phyloP scores from a whole-genome alignment of 2,797 vertebrate genomes.

The Sebastes nivosus region DNA sequence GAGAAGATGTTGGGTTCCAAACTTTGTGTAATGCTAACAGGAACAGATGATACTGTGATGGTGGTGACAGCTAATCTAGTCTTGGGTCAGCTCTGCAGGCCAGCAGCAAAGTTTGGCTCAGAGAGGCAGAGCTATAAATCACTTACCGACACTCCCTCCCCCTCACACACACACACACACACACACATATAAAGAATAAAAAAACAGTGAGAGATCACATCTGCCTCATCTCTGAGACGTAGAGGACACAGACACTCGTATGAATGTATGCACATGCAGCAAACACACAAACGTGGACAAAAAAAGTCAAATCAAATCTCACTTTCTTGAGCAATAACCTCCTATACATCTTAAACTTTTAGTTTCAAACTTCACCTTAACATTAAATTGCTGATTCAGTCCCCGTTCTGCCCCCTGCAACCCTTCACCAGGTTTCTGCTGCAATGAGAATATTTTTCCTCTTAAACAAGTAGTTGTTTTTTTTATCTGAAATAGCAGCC shows the following conservation, averaged over 20 bases:
- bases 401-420: constrained; percentile 1
- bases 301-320: neutral
- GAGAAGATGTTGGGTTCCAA: constrained; percentile 37
- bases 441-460: constrained; percentile 15
- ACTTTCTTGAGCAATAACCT: neutral
- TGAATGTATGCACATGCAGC: constrained; percentile 22
- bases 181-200: neutral
- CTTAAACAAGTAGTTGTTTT: constrained; percentile 4
- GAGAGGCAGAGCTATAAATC: constrained; percentile 67
- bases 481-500: constrained; percentile 24
- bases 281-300: neutral
- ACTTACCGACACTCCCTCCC: constrained; percentile 31
- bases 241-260: neutral
- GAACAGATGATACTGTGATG: constrained; percentile 64
- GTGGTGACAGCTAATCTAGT: constrained; percentile 68
- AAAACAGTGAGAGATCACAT: constrained; percentile 40
- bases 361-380: constrained; percentile 17
- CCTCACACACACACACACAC: neutral
- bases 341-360: constrained; percentile 4
- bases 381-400: constrained; percentile 40
- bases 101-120: constrained; percentile 65
- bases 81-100: constrained; percentile 60
- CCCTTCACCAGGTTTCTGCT: neutral
- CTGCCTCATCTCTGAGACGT: constrained; percentile 22
- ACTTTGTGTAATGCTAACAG: constrained; percentile 55